phyloP scores from a whole-genome alignment of 2,888 invertebrate species.

The Ctenicera cuprea region DNA sequence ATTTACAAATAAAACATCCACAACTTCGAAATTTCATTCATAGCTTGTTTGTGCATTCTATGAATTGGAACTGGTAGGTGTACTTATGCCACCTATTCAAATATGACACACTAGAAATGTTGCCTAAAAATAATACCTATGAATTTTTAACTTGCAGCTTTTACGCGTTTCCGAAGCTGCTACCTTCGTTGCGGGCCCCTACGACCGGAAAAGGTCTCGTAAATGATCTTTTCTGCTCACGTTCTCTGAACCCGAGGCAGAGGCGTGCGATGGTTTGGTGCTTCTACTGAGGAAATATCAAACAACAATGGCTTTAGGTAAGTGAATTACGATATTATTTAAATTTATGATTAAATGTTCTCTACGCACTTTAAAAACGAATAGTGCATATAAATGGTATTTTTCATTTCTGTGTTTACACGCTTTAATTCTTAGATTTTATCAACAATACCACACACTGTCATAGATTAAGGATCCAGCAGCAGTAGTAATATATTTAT shows the following conservation, averaged over 20 bases:
- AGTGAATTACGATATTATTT: constrained; percentile 66
- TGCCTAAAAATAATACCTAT: constrained; percentile 7
- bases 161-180: constrained; percentile 19
- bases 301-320: constrained; percentile 69
- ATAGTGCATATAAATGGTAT: constrained; percentile 38
- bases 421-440: constrained; percentile 21
- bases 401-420: constrained; percentile 13
- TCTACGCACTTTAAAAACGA: constrained; percentile 36
- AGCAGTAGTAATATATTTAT: too few relatives aligned
- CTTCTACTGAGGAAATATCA: constrained; percentile 52
- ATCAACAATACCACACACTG: constrained; percentile 10
- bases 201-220: constrained; percentile 49
- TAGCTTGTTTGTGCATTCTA: constrained; percentile 33
- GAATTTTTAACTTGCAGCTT: constrained; percentile 41
- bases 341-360: constrained; percentile 61
- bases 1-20: constrained; percentile 53
- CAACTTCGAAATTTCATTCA: constrained; percentile 58
- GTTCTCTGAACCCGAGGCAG: constrained; percentile 51
- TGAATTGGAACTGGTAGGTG: constrained; percentile 39
- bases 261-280: constrained; percentile 52
- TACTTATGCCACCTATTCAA: neutral
- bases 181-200: constrained; percentile 21
- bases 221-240: constrained; percentile 59
- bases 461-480: too few relatives aligned
- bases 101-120: constrained; percentile 5